These are phyloP conservation scores for Stichopus chloronotus DNA, from an alignment of 35 echinoderm and acorn worm species.

Conservation along the genomic window DNA sequence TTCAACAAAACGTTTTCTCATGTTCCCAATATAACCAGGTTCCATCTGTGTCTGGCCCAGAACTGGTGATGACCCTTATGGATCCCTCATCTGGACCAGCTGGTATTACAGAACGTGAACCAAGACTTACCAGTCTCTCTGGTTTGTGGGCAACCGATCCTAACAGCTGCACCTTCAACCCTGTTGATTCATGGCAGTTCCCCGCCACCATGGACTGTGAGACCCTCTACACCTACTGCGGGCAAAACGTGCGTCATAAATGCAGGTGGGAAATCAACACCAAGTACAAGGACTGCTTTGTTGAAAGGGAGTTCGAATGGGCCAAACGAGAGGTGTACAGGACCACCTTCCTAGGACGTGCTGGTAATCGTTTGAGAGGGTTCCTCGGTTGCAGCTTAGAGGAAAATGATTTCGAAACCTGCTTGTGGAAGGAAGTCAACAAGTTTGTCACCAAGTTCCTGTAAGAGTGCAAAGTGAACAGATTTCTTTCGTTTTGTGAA, in stretches of 20 bases:
- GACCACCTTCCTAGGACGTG: not conserved
- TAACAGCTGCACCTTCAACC: slow-evolving; percentile 40
- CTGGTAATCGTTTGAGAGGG: not conserved
- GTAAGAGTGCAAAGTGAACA: not conserved
- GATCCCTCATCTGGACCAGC: not conserved
- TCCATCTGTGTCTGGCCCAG: slow-evolving; percentile 37
- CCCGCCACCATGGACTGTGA: slow-evolving; percentile 41
- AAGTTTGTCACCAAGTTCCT: slow-evolving; percentile 28
- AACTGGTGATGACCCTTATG: slow-evolving; percentile 33
- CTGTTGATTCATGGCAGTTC: slow-evolving; percentile 49
- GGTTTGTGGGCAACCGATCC: slow-evolving; percentile 20
- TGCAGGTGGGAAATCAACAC: slow-evolving; percentile 31
- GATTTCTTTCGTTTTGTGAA: not conserved
- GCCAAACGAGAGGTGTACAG: slow-evolving; percentile 32
- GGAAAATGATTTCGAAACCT: slow-evolving; percentile 14
- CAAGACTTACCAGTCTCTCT: slow-evolving; percentile 37
- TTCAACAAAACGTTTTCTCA: too few relatives aligned
- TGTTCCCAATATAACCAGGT: not conserved
- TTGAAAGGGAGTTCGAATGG: slow-evolving; percentile 27
- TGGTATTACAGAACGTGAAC: not conserved
- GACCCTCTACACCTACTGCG: slow-evolving; percentile 41
- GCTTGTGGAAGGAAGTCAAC: slow-evolving; percentile 17
- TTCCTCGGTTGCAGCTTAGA: not conserved
- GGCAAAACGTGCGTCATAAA: not conserved
- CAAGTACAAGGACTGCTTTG: slow-evolving; percentile 42